Evolutionary conservation across 1,140 invertebrate species (phyloP).

Genomic region (Vanessa atalanta): DNA sequence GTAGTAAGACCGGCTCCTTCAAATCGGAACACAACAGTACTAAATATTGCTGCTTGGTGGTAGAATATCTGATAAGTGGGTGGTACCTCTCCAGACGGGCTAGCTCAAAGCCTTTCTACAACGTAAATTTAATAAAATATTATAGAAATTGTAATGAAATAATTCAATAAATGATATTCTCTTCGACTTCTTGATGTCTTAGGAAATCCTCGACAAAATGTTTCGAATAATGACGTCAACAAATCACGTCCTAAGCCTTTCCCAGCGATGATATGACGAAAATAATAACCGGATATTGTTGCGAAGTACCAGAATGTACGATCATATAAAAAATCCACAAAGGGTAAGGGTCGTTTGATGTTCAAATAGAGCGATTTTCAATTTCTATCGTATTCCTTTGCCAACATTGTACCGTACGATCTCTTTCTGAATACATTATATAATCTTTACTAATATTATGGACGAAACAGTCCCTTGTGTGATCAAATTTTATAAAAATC

Average conservation of each 20-base stretch:
- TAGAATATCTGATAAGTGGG: no score
- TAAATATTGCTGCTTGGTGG: no score
- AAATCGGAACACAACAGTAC: no score
- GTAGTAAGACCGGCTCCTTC: no score
- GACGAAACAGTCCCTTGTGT: no score
- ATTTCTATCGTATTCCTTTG: constrained; percentile 42
- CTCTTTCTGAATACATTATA: constrained; percentile 1
- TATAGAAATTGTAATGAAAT: no score
- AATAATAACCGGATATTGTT: constrained; percentile 52
- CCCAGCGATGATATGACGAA: constrained; percentile 42
- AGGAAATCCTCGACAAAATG: constrained; percentile 17
- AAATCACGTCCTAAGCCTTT: constrained; percentile 36
- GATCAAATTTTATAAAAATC: no score
- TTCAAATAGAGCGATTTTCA: constrained; percentile 46
- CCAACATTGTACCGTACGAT: neutral
- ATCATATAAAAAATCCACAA: constrained; percentile 52
- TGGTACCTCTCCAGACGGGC: no score
- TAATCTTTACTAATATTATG: neutral
- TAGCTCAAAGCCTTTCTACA: no score
- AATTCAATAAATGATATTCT: neutral
- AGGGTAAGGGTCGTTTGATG: constrained; percentile 44
- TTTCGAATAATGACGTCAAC: constrained; percentile 32
- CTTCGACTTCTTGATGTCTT: neutral
- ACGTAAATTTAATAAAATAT: no score
- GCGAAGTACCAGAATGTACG: constrained; percentile 41